These are phyloP conservation scores for Proteles cristata DNA, from an alignment of 2,113 vertebrate species.

Conservation along the genomic window DNA sequence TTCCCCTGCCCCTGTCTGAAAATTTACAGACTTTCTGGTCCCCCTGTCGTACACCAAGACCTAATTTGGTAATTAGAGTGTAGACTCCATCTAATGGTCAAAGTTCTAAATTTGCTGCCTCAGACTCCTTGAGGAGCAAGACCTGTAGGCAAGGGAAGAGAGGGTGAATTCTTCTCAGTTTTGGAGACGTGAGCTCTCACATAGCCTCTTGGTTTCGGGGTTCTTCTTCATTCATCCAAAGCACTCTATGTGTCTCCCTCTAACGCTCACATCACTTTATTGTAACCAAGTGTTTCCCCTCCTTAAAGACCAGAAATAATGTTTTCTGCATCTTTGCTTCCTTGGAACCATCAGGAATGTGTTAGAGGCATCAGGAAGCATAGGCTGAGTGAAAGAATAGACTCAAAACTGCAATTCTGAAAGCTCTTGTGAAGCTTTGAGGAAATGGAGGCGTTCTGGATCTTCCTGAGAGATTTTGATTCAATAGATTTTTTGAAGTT, in stretches of 20 bases:
- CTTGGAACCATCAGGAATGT: not conserved
- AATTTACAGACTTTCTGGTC: not conserved
- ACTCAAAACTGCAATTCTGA: not conserved
- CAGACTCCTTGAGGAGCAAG: not conserved
- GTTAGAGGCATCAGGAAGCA: too few species aligned
- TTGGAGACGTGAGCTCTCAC: not conserved
- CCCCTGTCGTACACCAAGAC: not conserved
- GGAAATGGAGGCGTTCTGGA: not conserved
- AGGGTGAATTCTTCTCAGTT: not conserved
- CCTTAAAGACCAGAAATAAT: not conserved
- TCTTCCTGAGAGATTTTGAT: not conserved
- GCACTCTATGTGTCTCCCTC: not conserved
- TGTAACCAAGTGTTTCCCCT: not conserved
- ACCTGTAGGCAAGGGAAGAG: not conserved
- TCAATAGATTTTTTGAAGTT: not conserved
- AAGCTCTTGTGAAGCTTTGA: not conserved
- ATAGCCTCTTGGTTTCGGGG: too few species aligned
- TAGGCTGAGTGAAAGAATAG: fast-evolving
- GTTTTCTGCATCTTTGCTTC: not conserved
- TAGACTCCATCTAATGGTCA: too few species aligned
- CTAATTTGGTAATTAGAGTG: not conserved
- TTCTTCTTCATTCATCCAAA: not conserved
- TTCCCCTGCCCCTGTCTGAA: not conserved
- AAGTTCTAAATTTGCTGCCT: not conserved
- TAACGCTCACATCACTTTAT: not conserved